Evolutionary conservation across 2,113 vertebrate genomes (phyloP).

Genomic region (Canis aureus): DNA sequence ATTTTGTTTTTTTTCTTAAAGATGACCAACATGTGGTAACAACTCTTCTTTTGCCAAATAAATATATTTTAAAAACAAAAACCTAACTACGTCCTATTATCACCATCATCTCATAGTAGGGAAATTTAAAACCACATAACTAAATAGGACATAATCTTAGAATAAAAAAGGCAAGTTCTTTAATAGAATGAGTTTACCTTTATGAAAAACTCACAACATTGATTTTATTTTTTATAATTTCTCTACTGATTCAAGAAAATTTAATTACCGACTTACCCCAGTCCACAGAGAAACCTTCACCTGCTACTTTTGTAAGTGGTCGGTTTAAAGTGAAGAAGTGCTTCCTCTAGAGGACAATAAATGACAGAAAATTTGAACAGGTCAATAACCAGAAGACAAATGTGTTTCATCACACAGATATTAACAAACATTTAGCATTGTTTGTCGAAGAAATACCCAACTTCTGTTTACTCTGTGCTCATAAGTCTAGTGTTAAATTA

Average conservation of each 20-base stretch:
- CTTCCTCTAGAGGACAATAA: slow-evolving; percentile 24
- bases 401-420: slow-evolving; percentile 59
- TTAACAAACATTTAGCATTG: slow-evolving; percentile 43
- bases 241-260: slow-evolving; percentile 46
- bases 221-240: slow-evolving; percentile 53
- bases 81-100: not conserved
- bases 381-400: slow-evolving; percentile 68
- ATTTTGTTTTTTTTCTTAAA: not conserved
- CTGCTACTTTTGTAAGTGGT: slow-evolving; percentile 13
- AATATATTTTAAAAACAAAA: not conserved
- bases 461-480: not conserved
- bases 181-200: not conserved
- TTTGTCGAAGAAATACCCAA: slow-evolving; percentile 18
- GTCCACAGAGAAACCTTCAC: not conserved
- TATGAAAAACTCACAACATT: slow-evolving; percentile 31
- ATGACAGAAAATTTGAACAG: slow-evolving; percentile 41
- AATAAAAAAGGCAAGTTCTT: slow-evolving; percentile 1
- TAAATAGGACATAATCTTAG: not conserved
- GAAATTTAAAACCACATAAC: not conserved
- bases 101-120: not conserved
- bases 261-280: not conserved
- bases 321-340: slow-evolving; percentile 49
- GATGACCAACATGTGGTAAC: not conserved
- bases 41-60: not conserved
- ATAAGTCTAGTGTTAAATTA: not conserved